These are phyloP conservation scores for Branchellion lobata DNA, from an alignment of 2,888 invertebrate species.

Conservation along the genomic window DNA sequence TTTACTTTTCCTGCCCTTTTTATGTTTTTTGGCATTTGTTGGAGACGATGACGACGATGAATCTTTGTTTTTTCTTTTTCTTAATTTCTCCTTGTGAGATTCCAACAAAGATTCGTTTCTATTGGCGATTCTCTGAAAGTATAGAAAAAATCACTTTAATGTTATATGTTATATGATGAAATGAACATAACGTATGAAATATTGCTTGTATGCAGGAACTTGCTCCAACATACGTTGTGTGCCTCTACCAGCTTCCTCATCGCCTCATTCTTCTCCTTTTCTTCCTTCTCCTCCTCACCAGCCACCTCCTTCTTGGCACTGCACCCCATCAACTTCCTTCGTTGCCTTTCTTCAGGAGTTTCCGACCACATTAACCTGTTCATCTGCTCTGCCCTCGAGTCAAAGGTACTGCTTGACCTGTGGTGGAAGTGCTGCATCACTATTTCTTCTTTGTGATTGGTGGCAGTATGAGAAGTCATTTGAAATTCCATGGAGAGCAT, in stretches of 20 bases:
- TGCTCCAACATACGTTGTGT: not conserved
- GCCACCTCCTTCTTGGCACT: not conserved
- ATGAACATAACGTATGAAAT: not conserved
- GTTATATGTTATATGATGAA: not conserved
- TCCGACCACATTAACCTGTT: not conserved
- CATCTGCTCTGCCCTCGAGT: not conserved
- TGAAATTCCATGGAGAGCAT: no score
- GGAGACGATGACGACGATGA: no score
- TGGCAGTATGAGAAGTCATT: no score
- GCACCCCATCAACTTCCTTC: not conserved
- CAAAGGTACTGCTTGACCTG: not conserved
- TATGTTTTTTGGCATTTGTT: no score
- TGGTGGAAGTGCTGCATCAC: not conserved
- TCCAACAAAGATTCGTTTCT: not conserved
- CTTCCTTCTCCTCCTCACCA: not conserved
- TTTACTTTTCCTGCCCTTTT: not conserved
- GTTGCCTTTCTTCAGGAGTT: not conserved
- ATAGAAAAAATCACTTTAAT: not conserved
- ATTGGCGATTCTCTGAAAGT: not conserved
- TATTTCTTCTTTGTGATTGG: no score
- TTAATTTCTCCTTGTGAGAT: not conserved
- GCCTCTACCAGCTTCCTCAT: not conserved
- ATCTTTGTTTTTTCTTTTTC: not conserved
- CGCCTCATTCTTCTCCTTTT: not conserved
- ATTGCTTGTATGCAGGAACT: no score